Conservation (phyloP, 1,140 invertebrate genomes). For the Dinoponera quadriceps region DNA sequence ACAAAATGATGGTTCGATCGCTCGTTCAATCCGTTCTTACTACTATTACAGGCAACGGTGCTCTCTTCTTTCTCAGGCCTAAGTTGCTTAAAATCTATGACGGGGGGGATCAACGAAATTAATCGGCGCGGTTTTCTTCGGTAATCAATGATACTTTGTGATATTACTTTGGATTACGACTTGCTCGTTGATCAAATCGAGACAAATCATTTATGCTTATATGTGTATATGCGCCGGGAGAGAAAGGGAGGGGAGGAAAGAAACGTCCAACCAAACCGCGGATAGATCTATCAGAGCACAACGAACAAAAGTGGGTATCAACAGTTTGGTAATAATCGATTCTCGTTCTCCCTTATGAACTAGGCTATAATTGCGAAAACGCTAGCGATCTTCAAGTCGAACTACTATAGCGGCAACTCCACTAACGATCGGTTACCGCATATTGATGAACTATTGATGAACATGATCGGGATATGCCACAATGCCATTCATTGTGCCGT, state of each 20-base stretch:
- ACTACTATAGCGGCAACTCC: slow-evolving; percentile 59
- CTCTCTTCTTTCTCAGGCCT: slow-evolving; percentile 15
- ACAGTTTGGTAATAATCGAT: slow-evolving; percentile 68
- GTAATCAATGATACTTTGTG: background rate
- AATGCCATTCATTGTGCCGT: slow-evolving; percentile 59
- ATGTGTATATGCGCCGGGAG: too few relatives aligned
- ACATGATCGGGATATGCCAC: slow-evolving; percentile 48
- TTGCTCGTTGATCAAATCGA: background rate
- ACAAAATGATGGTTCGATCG: background rate
- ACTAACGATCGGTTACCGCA: slow-evolving; percentile 56
- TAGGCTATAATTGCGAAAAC: slow-evolving; percentile 67
- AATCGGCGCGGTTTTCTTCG: slow-evolving; percentile 19
- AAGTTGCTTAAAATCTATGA: slow-evolving; percentile 23
- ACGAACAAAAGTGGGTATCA: slow-evolving; percentile 64
- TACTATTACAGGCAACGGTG: background rate
- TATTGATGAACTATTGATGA: slow-evolving; percentile 52
- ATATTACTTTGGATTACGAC: background rate
- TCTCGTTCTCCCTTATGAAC: slow-evolving; percentile 56
- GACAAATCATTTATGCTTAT: background rate
- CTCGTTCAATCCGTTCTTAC: background rate
- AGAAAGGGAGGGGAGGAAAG: too few relatives aligned
- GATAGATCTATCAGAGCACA: background rate
- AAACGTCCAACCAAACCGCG: background rate
- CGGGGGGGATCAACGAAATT: background rate
- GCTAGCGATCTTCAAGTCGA: slow-evolving; percentile 43